Evolutionary conservation across 2,888 invertebrate genomes (phyloP), one percentile per base, ranked within the genome.

Genomic region (Trissolcus brochymenae): DNA sequence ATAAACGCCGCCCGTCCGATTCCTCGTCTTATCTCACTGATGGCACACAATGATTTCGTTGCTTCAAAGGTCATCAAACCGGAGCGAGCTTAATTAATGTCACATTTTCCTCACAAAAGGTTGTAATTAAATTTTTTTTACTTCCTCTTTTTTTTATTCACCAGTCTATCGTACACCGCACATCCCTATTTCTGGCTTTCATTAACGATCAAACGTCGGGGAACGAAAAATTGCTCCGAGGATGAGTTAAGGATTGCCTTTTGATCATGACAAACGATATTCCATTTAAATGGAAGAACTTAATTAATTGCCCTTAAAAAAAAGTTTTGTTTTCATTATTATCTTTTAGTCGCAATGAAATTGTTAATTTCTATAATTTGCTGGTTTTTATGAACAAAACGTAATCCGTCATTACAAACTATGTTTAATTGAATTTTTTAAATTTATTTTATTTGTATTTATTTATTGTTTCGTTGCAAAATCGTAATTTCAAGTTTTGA

Each of bases 31-130:
- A 55, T 54, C 11, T 43, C 55, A 7, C 14, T 17, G 49, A 53
- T 59, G 71, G 61, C 56, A 50, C 57, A 61, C 57, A 56, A 71
- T 57, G 53, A 61, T 61, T 29, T 61, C 35, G 55, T 61, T 16
- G 40, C 35, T 61, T 61, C 40, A 40, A 43, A 64, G 62, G 57
- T 35, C 59, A 59, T 19, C 65, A 43, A 59, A 65, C 65, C 54
- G 21, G 9, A 11, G 25, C 56, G 43, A 21, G 19, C 41, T 43
- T 50, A 59, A 59, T 57, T 67, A 67, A 67, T 59, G 67, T 59
- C 59, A 67, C 67, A 67, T 55, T 66, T 55, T 65, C 49, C n/a
- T 65, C 19, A 46, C 16, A 55, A 43, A 64, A 55, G 49, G 17
- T 55, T 55, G 55, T 14, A 64, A 64, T 54, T 54, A 53, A 61